Evolutionary conservation across 2,113 vertebrate genomes (phyloP), one percentile per base, ranked within the genome.

Genomic region (Limnothrissa miodon): DNA sequence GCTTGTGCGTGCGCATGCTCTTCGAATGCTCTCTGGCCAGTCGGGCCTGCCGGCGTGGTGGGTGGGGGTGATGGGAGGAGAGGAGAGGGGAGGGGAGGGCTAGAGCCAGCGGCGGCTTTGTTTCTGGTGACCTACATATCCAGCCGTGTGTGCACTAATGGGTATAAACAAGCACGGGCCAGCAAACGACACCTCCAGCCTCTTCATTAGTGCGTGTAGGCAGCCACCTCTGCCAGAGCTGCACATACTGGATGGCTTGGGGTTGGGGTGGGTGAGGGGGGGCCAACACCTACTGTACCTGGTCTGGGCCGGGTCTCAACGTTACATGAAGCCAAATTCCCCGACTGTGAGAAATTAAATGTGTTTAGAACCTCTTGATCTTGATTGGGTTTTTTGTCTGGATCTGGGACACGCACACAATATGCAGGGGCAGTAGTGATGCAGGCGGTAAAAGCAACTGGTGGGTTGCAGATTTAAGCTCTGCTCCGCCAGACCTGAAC

Each of bases 391-490:
- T 93, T 93, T 92, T 89, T 92, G 89, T 92, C 93, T 93, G 91
- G 88, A 88, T 93, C 87, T 90, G 89, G 90, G 89, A 90, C 93
- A 91, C 91, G 93, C 87, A 87, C 93, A 93, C 92, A 93, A 93
- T 94, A 90, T 93, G 91, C n/a, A 92, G 92, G 89, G n/a, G n/a
- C n/a, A n/a, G n/a, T n/a, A n/a, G 87, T 86, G 91, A 89, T 89
- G 92, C 92, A 88, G 81, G 21, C n/a, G n/a, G n/a, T n/a, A n/a
- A n/a, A n/a, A n/a, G n/a, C n/a, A n/a, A n/a, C n/a, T n/a, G n/a
- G n/a, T n/a, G n/a, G n/a, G n/a, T n/a, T n/a, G n/a, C n/a, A n/a
- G n/a, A n/a, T n/a, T n/a, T n/a, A n/a, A n/a, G n/a, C n/a, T n/a
- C n/a, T n/a, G n/a, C n/a, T n/a, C n/a, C n/a, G n/a, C n/a, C n/a